Evolutionary conservation across 1,140 invertebrate species (phyloP), one percentile per base, ranked within the genome.

Genomic region (Bombus haemorrhoidalis): DNA sequence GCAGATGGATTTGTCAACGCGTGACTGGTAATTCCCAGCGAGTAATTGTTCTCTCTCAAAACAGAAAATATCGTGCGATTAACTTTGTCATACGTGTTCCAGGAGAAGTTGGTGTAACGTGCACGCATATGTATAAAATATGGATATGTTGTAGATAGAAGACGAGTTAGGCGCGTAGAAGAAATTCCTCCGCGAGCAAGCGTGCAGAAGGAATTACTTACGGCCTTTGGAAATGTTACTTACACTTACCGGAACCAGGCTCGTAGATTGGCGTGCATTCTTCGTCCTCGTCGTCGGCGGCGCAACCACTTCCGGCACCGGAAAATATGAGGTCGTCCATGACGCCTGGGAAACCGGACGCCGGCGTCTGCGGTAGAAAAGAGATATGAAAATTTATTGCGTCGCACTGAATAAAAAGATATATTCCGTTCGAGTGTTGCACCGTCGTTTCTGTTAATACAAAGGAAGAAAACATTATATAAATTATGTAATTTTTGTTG

Each of bases 261-360:
- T 98, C 98, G 75, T 97, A 98, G 64, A 97, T 96, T 13, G 98
- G 97, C 47, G 97, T 97, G 90, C 98, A 98, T 92, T 98, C 97
- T 90, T 98, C 97, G 93, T 99, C 98, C 91, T 97, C 97, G 92
- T 98, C 98, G 91, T 98, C 98, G 86, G 97, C 97, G 53, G 97
- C 96, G 93, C 98, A 98, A 0, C 98, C 98, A 28, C 98, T 98
- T 22, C 98, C 98, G 12, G 98, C 98, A 34, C 98, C 98, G 10
- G 98, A 98, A 94, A 98, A 98, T 82, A 98, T 97, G 47, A 98
- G 95, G 92, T 98, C 98, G 91, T 98, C 98, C 90, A 97, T 96
- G 4, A 97, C 96, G 9, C 97, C 97, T 1, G 97, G 96, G 91
- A 97, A 97, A 6, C 97, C 97, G 34, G 97, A 98, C 12, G 98